Evolutionary conservation across 1,140 invertebrate species (phyloP).

Genomic region (Heliconius eleuchia): DNA sequence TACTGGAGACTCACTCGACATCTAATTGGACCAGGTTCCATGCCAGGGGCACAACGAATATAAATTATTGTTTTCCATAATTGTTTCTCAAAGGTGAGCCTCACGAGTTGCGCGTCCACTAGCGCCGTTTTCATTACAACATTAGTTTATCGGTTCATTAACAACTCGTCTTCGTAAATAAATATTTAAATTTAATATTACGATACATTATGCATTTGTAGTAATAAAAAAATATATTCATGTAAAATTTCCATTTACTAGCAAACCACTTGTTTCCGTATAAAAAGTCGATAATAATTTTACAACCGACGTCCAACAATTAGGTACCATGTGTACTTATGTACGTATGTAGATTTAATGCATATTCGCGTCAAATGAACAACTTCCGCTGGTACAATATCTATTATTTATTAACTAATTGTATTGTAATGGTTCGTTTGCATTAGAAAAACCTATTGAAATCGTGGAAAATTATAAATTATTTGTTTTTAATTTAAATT

Average conservation of each 20-base stretch:
- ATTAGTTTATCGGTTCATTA: conserved; percentile 14
- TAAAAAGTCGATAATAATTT: conserved; percentile 36
- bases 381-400: conserved; percentile 33
- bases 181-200: background rate
- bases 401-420: conserved; percentile 26
- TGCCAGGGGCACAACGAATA: conserved; percentile 66
- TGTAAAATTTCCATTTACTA: conserved; percentile 25
- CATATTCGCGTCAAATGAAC: conserved; percentile 39
- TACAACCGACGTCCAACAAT: conserved; percentile 34
- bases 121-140: conserved; percentile 55
- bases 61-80: conserved; percentile 75
- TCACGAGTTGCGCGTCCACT: conserved; percentile 26
- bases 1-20: conserved; percentile 63
- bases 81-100: conserved; percentile 67
- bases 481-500: background rate
- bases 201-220: conserved; percentile 3
- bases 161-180: background rate
- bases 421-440: conserved; percentile 2
- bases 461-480: background rate
- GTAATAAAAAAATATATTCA: conserved; percentile 27
- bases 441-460: background rate
- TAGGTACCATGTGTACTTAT: background rate
- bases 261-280: conserved; percentile 30
- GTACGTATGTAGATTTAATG: conserved; percentile 20
- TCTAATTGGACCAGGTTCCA: conserved; percentile 74